These are phyloP conservation scores for Euplagia quadripunctaria DNA, from an alignment of 2,888 invertebrate genomes.

Conservation along the genomic window DNA sequence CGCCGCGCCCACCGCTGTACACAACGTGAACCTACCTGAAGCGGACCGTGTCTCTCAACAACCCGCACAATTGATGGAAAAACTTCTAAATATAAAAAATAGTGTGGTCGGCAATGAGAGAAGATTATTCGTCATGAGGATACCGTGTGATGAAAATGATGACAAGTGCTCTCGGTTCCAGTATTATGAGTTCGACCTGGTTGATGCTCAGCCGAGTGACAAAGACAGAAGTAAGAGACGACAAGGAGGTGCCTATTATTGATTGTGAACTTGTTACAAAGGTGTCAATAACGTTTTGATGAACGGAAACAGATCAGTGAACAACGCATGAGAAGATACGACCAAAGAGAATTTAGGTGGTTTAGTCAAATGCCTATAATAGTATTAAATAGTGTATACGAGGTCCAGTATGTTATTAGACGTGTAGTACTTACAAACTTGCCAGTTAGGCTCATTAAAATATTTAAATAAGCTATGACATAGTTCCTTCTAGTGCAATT, in stretches of 20 bases:
- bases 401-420: background rate
- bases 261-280: background rate
- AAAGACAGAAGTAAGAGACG: slow-evolving; percentile 17
- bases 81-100: slow-evolving; percentile 20
- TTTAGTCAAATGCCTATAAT: background rate
- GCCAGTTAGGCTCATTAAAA: background rate
- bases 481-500: background rate
- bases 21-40: background rate
- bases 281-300: background rate
- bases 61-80: background rate
- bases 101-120: slow-evolving; percentile 24
- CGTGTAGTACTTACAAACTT: background rate
- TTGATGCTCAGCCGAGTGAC: slow-evolving; percentile 30
- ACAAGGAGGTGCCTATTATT: background rate
- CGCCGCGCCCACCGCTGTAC: slow-evolving; percentile 2
- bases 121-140: slow-evolving; percentile 43
- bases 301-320: background rate
- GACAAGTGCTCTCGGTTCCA: slow-evolving; percentile 36
- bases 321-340: background rate
- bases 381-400: background rate
- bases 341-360: slow-evolving; percentile 1
- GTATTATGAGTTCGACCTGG: slow-evolving; percentile 54
- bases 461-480: too few species aligned
- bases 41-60: background rate
- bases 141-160: slow-evolving; percentile 36